These are phyloP conservation scores for Drosophila kambysellisi DNA, from an alignment of 2,888 invertebrate species.

Conservation along the genomic window DNA sequence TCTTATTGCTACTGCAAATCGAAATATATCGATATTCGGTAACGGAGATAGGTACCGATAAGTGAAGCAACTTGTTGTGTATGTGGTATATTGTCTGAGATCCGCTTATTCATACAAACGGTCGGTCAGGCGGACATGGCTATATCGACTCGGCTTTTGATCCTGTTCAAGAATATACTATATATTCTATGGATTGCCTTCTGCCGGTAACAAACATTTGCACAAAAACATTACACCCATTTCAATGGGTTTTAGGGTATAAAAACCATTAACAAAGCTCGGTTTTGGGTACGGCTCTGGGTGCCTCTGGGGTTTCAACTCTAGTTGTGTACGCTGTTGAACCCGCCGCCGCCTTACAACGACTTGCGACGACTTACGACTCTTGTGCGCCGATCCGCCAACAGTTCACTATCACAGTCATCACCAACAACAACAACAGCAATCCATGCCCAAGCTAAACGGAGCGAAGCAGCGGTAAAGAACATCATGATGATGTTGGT, in stretches of 20 bases:
- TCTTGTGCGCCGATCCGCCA: constrained; percentile 37
- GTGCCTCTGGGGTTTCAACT: constrained; percentile 38
- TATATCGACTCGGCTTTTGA: not conserved
- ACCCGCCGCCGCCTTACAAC: constrained; percentile 26
- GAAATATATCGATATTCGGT: not conserved
- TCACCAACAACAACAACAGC: constrained; percentile 28
- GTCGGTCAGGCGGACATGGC: not conserved
- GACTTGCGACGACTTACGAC: constrained; percentile 19
- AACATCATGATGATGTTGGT: constrained; percentile 24
- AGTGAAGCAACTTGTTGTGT: not conserved
- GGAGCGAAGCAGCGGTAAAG: constrained; percentile 49
- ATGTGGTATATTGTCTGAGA: not conserved
- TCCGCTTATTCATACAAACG: not conserved
- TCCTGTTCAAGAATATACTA: too few relatives aligned
- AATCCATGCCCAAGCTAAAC: constrained; percentile 41
- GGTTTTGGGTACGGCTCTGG: constrained; percentile 32
- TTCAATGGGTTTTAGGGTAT: not conserved
- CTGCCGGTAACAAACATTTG: not conserved
- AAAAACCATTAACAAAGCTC: constrained; percentile 58
- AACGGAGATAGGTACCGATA: not conserved
- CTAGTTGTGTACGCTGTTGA: constrained; percentile 43
- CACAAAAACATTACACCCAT: not conserved
- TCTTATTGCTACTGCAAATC: not conserved
- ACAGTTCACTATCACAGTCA: constrained; percentile 51
- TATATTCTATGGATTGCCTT: not conserved